These are phyloP conservation scores for Aplodontia rufa DNA, from an alignment of 2,113 vertebrate genomes.

Conservation along the genomic window DNA sequence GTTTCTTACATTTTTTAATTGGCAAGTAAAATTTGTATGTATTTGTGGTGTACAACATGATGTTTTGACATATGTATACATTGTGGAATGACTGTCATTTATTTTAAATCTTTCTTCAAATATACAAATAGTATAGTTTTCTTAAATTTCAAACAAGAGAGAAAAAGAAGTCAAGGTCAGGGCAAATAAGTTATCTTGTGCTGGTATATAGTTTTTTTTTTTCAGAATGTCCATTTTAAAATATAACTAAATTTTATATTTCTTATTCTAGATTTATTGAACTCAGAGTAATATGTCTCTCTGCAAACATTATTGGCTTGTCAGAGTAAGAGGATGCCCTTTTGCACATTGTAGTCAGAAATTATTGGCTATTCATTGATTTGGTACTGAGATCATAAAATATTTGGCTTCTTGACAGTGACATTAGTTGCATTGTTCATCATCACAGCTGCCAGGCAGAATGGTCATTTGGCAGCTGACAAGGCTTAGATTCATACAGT, in stretches of 20 bases:
- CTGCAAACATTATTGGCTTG: slow-evolving; percentile 32
- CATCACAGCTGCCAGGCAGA: slow-evolving; percentile 42
- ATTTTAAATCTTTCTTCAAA: background rate
- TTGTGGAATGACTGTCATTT: background rate
- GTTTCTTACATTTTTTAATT: slow-evolving; percentile 19
- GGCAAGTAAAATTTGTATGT: background rate
- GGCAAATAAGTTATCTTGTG: background rate
- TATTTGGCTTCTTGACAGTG: slow-evolving; percentile 61
- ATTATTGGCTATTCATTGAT: slow-evolving; percentile 53
- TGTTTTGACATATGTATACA: background rate
- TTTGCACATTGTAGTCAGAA: slow-evolving; percentile 48
- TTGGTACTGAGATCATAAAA: slow-evolving; percentile 43
- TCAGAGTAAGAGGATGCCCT: slow-evolving; percentile 7
- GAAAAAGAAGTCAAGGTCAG: background rate
- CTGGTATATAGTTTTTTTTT: background rate
- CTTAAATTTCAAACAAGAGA: slow-evolving; percentile 14
- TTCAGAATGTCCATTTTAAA: slow-evolving; percentile 4
- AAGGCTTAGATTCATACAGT: background rate
- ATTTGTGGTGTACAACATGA: background rate
- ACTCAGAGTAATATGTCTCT: background rate
- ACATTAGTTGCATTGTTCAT: slow-evolving; percentile 40
- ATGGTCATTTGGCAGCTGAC: slow-evolving; percentile 39
- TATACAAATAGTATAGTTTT: slow-evolving; percentile 16
- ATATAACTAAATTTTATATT: slow-evolving; percentile 17
- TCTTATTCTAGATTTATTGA: slow-evolving; percentile 33